Conservation (phyloP, 2,888 invertebrate species). For the Magallana nippona region DNA sequence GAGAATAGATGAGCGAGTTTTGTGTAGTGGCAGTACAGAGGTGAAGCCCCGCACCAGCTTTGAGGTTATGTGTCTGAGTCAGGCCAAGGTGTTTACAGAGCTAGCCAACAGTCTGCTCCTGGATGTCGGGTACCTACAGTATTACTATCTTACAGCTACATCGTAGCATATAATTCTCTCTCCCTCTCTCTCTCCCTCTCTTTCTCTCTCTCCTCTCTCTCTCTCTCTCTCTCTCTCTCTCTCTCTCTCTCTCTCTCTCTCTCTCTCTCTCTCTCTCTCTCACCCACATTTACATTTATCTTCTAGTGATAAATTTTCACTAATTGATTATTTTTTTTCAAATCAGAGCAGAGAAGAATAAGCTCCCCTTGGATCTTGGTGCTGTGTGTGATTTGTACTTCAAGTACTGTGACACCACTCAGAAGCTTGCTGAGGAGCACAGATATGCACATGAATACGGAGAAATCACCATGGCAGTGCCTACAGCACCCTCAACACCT, state of each 20-base stretch:
- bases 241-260: no score
- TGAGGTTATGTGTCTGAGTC: slow-evolving; percentile 70
- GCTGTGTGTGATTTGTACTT: slow-evolving; percentile 60
- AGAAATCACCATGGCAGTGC: slow-evolving; percentile 64
- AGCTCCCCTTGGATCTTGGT: slow-evolving; percentile 29
- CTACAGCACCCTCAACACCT: slow-evolving; percentile 62
- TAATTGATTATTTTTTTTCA: neutral
- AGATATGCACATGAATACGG: slow-evolving; percentile 77
- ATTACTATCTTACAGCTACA: neutral
- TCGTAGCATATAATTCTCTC: neutral
- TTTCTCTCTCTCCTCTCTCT: no score
- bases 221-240: no score
- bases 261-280: no score
- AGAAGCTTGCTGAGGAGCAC: slow-evolving; percentile 71
- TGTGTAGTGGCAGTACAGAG: slow-evolving; percentile 24
- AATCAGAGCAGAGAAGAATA: slow-evolving; percentile 44
- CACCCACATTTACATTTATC: neutral
- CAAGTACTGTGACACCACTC: slow-evolving; percentile 69
- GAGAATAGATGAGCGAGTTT: slow-evolving; percentile 42
- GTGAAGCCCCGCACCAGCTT: slow-evolving; percentile 60
- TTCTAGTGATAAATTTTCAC: neutral
- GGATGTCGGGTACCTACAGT: slow-evolving; percentile 55
- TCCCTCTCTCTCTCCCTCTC: no score
- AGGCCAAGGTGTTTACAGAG: slow-evolving; percentile 56
- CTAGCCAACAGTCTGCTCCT: slow-evolving; percentile 49